These are phyloP conservation scores for Morpho achilles DNA, from an alignment of 2,888 invertebrate genomes.

Conservation along the genomic window DNA sequence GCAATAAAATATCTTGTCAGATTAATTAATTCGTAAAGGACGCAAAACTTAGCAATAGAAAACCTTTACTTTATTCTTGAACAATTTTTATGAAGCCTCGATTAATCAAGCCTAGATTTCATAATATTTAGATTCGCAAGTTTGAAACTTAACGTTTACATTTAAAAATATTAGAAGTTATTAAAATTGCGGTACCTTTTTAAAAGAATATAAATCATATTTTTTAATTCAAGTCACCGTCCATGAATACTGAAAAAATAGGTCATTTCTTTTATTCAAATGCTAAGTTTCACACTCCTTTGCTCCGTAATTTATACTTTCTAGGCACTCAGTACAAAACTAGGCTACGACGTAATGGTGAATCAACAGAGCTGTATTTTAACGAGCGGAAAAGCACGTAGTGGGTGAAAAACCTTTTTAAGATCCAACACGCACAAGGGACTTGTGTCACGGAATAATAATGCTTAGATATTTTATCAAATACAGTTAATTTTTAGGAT, in stretches of 20 bases:
- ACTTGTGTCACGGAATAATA: conserved; percentile 20
- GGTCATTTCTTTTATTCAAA: conserved; percentile 24
- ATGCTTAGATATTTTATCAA: neutral
- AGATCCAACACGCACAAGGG: conserved; percentile 17
- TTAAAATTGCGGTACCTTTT: neutral
- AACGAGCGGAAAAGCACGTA: conserved; percentile 23
- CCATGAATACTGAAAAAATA: conserved; percentile 9
- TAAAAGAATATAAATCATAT: conserved; percentile 9
- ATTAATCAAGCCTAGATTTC: too few relatives aligned
- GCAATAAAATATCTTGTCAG: too few relatives aligned
- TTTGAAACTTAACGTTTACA: too few relatives aligned
- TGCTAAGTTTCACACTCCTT: conserved; percentile 20
- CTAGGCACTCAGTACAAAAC: conserved; percentile 22
- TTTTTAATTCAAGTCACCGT: conserved; percentile 3
- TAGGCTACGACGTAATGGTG: conserved; percentile 28
- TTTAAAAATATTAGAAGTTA: too few relatives aligned
- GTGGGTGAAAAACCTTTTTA: conserved; percentile 13
- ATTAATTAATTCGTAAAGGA: too few relatives aligned
- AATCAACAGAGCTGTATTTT: conserved; percentile 27
- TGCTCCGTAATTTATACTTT: conserved; percentile 19
- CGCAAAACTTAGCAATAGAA: too few relatives aligned
- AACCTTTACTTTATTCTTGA: too few relatives aligned
- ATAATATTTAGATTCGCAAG: too few relatives aligned
- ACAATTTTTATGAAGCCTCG: too few relatives aligned
- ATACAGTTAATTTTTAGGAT: too few relatives aligned